These are phyloP conservation scores for Calliphora vomitoria DNA, from an alignment of 2,888 invertebrate species.

Conservation along the genomic window DNA sequence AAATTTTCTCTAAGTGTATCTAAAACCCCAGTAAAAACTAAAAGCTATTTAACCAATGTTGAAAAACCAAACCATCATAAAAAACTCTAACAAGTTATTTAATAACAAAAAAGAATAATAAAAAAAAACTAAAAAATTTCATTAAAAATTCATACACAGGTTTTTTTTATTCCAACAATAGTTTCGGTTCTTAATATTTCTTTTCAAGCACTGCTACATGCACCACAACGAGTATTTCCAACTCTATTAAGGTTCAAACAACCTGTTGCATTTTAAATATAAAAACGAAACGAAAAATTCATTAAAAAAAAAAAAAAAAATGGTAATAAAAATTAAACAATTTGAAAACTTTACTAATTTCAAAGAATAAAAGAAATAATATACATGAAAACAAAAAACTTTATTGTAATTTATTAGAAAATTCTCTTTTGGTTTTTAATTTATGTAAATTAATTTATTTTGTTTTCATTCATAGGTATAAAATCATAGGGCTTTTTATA, in stretches of 20 bases:
- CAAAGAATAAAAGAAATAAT: neutral
- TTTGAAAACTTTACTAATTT: slow-evolving; percentile 8
- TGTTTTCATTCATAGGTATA: slow-evolving; percentile 7
- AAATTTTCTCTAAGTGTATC: slow-evolving; percentile 33
- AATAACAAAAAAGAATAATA: slow-evolving; percentile 2
- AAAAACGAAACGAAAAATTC: neutral
- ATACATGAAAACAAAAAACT: neutral
- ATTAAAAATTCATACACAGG: slow-evolving; percentile 55
- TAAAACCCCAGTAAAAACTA: neutral
- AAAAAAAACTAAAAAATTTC: slow-evolving; percentile 28
- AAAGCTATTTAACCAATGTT: slow-evolving; percentile 6
- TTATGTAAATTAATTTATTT: slow-evolving; percentile 41
- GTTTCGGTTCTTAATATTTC: slow-evolving; percentile 6
- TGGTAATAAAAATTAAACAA: neutral
- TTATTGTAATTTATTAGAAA: slow-evolving; percentile 32
- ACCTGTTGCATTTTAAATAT: slow-evolving; percentile 62
- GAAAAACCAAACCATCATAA: neutral
- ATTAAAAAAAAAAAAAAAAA: slow-evolving; percentile 11
- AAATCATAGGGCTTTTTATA: too few relatives aligned
- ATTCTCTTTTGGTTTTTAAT: slow-evolving; percentile 32
- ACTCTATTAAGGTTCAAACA: slow-evolving; percentile 56
- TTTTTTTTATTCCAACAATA: slow-evolving; percentile 50
- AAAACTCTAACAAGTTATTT: slow-evolving; percentile 43
- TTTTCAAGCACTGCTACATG: neutral
- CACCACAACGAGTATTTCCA: neutral